Percentiles rank a stretch among this genome's conserved stretches.
These are phyloP conservation scores for Pristionchus arcanus DNA, from an alignment of 2,888 invertebrate genomes.

Conservation along the genomic window DNA sequence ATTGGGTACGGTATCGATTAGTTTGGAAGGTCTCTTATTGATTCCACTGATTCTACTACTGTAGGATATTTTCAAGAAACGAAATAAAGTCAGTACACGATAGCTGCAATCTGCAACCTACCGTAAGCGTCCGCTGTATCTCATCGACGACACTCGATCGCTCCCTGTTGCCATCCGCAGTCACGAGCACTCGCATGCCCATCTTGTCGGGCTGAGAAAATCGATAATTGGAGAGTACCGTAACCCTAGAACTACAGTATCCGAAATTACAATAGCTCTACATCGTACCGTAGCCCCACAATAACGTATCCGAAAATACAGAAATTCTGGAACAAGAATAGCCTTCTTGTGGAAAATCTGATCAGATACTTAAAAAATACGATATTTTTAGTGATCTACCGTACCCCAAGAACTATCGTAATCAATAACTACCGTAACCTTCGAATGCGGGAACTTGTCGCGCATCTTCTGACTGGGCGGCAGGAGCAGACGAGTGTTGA, in stretches of 20 bases:
- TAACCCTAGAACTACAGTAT: not conserved
- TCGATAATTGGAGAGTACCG: not conserved
- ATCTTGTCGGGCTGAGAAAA: slow-evolving; percentile 44
- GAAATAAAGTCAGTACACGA: not conserved
- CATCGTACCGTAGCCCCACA: not conserved
- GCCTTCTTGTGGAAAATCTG: too few relatives aligned
- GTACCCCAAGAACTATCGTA: not conserved
- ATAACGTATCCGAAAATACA: not conserved
- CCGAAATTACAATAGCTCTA: not conserved
- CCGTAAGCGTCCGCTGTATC: slow-evolving; percentile 44
- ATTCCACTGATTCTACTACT: not conserved
- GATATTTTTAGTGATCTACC: not conserved
- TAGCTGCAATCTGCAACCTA: not conserved
- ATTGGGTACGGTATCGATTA: not conserved
- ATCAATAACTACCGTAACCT: not conserved
- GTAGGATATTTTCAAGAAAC: too few relatives aligned
- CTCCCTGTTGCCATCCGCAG: slow-evolving; percentile 17
- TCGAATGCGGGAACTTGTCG: slow-evolving; percentile 51
- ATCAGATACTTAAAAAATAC: not conserved
- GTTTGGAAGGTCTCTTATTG: not conserved
- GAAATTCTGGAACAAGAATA: too few relatives aligned
- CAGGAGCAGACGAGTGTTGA: slow-evolving; percentile 52
- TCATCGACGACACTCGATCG: slow-evolving; percentile 38
- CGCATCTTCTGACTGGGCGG: slow-evolving; percentile 54
- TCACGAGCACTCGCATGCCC: slow-evolving; percentile 50